Conservation (phyloP, 2,797 vertebrate genomes). For the Picus viridis region DNA sequence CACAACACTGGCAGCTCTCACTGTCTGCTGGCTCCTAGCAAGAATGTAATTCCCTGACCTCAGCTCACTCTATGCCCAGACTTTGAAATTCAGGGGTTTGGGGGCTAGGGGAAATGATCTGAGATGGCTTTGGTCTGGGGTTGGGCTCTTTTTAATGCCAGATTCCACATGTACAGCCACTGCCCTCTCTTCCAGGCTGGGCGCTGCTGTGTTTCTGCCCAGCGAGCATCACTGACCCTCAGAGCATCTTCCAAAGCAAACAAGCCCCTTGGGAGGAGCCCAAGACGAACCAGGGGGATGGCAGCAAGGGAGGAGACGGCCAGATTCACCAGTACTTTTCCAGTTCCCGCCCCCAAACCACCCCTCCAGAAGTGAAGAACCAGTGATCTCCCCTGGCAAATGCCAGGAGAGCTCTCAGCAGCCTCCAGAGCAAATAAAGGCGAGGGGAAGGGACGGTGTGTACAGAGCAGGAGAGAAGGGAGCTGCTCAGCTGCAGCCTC, state of each 20-base stretch:
- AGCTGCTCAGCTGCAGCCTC: not conserved
- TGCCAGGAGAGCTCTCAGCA: not conserved
- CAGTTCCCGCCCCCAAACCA: not conserved
- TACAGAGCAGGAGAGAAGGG: not conserved
- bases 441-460: constrained; percentile 4
- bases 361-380: constrained; percentile 30
- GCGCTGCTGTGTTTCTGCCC: not conserved
- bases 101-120: not conserved
- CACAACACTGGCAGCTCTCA: constrained; percentile 53
- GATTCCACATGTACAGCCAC: not conserved
- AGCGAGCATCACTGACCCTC: not conserved
- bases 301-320: not conserved
- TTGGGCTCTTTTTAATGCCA: not conserved
- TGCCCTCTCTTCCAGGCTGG: not conserved
- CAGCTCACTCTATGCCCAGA: not conserved
- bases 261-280: constrained; percentile 23
- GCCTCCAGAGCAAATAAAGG: constrained; percentile 73
- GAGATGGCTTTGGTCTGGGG: not conserved
- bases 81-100: not conserved
- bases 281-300: not conserved
- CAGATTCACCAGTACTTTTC: constrained; percentile 75
- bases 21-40: constrained; percentile 55
- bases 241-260: constrained; percentile 59
- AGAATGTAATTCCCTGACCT: constrained; percentile 2
- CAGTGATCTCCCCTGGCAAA: constrained; percentile 63